phyloP scores from a whole-genome alignment of 1,140 invertebrate species.

The Aphaenogaster ashmeadi region DNA sequence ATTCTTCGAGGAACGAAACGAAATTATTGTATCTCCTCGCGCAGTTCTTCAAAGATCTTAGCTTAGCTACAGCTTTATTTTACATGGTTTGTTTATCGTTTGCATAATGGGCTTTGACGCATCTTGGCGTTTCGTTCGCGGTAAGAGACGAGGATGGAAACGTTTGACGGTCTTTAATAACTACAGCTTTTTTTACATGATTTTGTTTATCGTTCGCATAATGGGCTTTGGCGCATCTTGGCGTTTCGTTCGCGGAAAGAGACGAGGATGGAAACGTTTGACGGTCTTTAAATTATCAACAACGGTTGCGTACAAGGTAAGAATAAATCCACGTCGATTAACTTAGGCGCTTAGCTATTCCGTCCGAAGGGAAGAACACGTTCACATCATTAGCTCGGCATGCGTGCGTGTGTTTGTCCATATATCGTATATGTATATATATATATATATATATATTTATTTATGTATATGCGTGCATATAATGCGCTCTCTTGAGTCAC shows the following conservation, averaged over 20 bases:
- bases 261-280: constrained; percentile 66
- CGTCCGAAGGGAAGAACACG: constrained; percentile 69
- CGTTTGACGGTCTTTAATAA: constrained; percentile 42
- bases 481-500: constrained; percentile 45
- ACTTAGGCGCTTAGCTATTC: constrained; percentile 63
- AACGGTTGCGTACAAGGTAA: constrained; percentile 34
- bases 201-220: background rate
- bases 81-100: background rate
- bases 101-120: background rate
- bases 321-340: constrained; percentile 52
- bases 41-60: background rate
- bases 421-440: constrained; percentile 15
- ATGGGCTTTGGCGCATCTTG: background rate
- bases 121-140: background rate
- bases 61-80: background rate
- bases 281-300: constrained; percentile 46
- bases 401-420: constrained; percentile 21
- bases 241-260: background rate
- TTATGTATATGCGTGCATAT: constrained; percentile 25
- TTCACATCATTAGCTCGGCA: constrained; percentile 45
- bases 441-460: constrained; percentile 1
- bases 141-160: constrained; percentile 58
- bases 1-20: background rate
- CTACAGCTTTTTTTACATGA: background rate
- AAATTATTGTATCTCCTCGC: background rate